phyloP scores from a whole-genome alignment of 2,113 vertebrate species.

The Macaca nemestrina region DNA sequence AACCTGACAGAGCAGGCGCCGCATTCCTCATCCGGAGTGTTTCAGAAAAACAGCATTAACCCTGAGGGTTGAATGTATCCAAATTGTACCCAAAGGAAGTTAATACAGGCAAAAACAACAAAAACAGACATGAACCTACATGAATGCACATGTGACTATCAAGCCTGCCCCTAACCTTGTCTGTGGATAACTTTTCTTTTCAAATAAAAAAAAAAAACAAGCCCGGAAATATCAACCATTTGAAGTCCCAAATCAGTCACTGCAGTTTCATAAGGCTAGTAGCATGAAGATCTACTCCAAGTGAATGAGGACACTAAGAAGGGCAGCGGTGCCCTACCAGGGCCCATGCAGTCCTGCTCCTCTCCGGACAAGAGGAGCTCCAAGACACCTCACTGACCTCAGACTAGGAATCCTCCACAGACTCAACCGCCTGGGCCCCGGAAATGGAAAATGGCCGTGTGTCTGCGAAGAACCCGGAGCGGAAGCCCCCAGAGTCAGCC shows the following conservation, averaged over 20 bases:
- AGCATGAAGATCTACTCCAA: neutral
- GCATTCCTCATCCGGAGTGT: neutral
- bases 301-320: neutral
- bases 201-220: neutral
- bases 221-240: neutral
- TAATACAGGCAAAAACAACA: neutral
- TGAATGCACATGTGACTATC: accelerated
- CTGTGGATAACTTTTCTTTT: neutral
- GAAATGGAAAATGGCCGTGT: neutral
- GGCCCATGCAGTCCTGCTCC: neutral
- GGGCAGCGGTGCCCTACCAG: neutral
- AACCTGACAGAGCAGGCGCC: neutral
- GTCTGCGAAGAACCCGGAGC: neutral
- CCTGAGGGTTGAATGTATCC: neutral
- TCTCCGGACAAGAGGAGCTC: neutral
- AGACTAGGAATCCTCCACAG: neutral
- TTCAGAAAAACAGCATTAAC: neutral
- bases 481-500: neutral
- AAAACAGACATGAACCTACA: neutral
- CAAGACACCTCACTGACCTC: neutral
- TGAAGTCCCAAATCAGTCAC: neutral
- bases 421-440: neutral
- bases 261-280: neutral
- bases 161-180: neutral
- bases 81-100: neutral